Evolutionary conservation across 1,140 invertebrate genomes (phyloP), one percentile per base, ranked within the genome.

Genomic region (Eriosoma lanigerum): DNA sequence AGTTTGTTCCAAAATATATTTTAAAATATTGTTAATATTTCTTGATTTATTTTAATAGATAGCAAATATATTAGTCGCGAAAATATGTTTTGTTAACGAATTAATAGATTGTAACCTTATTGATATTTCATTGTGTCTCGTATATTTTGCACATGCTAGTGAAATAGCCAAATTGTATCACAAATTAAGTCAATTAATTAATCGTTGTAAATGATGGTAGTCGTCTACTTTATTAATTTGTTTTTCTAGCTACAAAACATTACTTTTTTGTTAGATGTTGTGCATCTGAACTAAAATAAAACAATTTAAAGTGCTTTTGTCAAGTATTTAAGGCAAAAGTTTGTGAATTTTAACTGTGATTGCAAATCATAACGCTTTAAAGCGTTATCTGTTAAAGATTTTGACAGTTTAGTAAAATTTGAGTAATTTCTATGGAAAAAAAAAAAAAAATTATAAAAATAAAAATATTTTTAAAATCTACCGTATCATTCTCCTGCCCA

Each of bases 101-200:
- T 75, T 75, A 75, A 70, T 70, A 70, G 44, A 52, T 52, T 76
- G 21, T 76, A 76, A 76, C n/a, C n/a, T n/a, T n/a, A n/a, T 58
- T 54, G n/a, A 75, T 19, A 26, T 75, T 50, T 70, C 13, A 70
- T 21, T 50, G 24, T 70, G 66, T 70, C 38, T 32, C n/a, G 26
- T 26, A 50, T 26, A 50, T 44, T 44, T 19, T 60, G 52, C 54
- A 76, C 73, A 76, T n/a, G n/a, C 54, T 76, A 58, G 21, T 76
- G 32, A 44, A 19, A 70, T 70, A 52, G 52, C 46, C 21, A 48
- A 44, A 38, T 76, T 60, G 46, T 19, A n/a, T 76, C 54, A 54
- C 72, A 24, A 76, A 76, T 60, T 17, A 78, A 62, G 75, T 78
- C 75, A 78, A 78, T 78, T 78, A 78, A 62, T 10, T 76, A 21